A percentile compares a stretch with the other conserved stretches of the same genome.
These are phyloP conservation scores for Notodonta ziczac DNA, from an alignment of 2,888 invertebrate genomes.

Conservation along the genomic window DNA sequence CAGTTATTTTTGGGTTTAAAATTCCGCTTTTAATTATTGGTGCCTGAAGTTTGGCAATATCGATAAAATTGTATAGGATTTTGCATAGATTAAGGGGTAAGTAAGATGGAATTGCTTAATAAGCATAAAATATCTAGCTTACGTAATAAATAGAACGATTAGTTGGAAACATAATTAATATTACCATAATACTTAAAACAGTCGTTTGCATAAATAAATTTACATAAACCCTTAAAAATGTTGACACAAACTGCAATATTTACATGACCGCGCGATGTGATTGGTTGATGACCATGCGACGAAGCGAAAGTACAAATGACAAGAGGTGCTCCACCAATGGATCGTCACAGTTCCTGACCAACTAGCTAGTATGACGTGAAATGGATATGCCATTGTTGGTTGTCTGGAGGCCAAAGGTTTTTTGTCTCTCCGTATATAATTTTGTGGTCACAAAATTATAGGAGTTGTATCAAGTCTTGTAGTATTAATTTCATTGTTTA, in stretches of 20 bases:
- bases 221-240: constrained; percentile 32
- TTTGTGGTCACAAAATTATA: constrained; percentile 20
- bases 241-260: constrained; percentile 43
- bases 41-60: not conserved
- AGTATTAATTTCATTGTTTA: not conserved
- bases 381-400: constrained; percentile 65
- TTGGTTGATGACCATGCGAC: constrained; percentile 41
- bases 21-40: not conserved
- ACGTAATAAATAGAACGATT: not conserved
- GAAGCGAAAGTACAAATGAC: constrained; percentile 49
- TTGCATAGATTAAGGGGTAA: no score
- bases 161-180: not conserved
- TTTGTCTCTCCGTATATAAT: constrained; percentile 27
- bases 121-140: not conserved
- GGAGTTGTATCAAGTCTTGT: constrained; percentile 2
- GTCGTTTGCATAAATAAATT: no score
- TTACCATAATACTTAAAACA: no score
- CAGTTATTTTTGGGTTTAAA: not conserved
- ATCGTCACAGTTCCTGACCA: constrained; percentile 50
- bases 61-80: no score
- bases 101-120: no score
- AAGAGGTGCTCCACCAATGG: constrained; percentile 59
- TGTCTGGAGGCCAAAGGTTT: constrained; percentile 47
- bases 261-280: constrained; percentile 39
- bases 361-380: constrained; percentile 61